phyloP scores from a whole-genome alignment of 2,888 invertebrate genomes.

The Parnassius orleans region DNA sequence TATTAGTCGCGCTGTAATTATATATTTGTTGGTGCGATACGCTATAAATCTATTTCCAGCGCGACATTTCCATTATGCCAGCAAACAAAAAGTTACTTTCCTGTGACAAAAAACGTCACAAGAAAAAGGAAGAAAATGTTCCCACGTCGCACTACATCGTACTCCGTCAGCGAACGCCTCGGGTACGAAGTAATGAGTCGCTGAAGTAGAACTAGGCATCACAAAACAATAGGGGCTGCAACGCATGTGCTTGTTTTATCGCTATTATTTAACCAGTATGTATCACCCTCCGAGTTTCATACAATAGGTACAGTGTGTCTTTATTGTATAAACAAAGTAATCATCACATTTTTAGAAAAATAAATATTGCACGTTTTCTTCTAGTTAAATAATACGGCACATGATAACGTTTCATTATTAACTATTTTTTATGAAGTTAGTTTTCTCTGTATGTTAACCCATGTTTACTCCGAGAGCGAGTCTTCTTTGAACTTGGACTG shows the following conservation, averaged over 20 bases:
- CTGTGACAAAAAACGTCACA: slow-evolving; percentile 31
- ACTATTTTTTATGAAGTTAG: too few relatives aligned
- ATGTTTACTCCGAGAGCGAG: too few relatives aligned
- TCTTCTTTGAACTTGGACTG: too few relatives aligned
- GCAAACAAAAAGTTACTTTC: slow-evolving; percentile 21
- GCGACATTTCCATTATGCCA: slow-evolving; percentile 21
- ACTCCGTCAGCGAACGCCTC: slow-evolving; percentile 45
- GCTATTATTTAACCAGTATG: slow-evolving; percentile 14
- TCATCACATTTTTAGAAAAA: too few relatives aligned
- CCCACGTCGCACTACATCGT: slow-evolving; percentile 32
- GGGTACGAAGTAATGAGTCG: slow-evolving; percentile 29
- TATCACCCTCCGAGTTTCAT: slow-evolving; percentile 3
- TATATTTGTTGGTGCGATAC: slow-evolving; percentile 1
- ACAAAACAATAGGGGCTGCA: slow-evolving; percentile 44
- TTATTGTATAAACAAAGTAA: too few relatives aligned
- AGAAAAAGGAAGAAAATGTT: slow-evolving; percentile 32
- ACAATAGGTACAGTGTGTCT: neutral
- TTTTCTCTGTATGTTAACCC: too few relatives aligned
- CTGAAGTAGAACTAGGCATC: slow-evolving; percentile 39
- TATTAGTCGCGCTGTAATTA: too few relatives aligned
- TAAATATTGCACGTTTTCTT: too few relatives aligned
- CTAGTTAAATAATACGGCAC: too few relatives aligned
- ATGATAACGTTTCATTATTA: too few relatives aligned
- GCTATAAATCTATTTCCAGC: slow-evolving; percentile 17
- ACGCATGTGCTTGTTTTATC: slow-evolving; percentile 42